Conservation (phyloP, 2,888 invertebrate genomes). For the Xanthia togata region DNA sequence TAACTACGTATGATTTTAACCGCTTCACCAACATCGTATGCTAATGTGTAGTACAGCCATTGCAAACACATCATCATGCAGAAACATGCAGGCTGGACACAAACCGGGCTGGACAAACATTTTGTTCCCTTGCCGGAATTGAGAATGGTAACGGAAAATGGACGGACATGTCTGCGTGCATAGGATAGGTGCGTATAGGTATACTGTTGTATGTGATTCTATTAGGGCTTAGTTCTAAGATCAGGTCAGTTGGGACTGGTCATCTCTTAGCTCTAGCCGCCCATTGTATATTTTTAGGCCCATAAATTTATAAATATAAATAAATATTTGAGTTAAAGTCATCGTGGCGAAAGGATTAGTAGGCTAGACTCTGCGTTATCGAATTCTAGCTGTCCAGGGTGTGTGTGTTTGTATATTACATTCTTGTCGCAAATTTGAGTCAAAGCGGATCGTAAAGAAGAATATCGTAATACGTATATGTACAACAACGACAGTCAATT, state of each 20-base stretch:
- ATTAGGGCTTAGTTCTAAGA: too few relatives aligned
- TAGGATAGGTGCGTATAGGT: too few relatives aligned
- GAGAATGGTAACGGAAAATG: conserved; percentile 5
- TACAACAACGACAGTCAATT: background rate
- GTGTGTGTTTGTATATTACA: background rate
- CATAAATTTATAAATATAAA: too few relatives aligned
- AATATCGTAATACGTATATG: background rate
- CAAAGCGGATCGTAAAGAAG: background rate
- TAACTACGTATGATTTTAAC: conserved; percentile 13
- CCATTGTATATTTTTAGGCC: too few relatives aligned
- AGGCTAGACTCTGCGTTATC: background rate
- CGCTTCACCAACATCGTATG: background rate
- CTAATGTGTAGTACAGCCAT: background rate
- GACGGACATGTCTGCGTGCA: background rate
- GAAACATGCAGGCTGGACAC: conserved; percentile 19
- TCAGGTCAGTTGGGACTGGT: too few relatives aligned
- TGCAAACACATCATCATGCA: conserved; percentile 24
- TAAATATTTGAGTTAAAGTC: too few relatives aligned
- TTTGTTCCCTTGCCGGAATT: conserved; percentile 9
- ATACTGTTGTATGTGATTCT: too few relatives aligned
- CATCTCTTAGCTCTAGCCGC: too few relatives aligned
- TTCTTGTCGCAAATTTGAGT: background rate
- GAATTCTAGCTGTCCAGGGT: background rate
- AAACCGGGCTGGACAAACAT: conserved; percentile 11
- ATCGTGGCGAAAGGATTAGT: background rate